phyloP scores from a whole-genome alignment of 2,888 invertebrate species.

The Drosophila niveifrons region DNA sequence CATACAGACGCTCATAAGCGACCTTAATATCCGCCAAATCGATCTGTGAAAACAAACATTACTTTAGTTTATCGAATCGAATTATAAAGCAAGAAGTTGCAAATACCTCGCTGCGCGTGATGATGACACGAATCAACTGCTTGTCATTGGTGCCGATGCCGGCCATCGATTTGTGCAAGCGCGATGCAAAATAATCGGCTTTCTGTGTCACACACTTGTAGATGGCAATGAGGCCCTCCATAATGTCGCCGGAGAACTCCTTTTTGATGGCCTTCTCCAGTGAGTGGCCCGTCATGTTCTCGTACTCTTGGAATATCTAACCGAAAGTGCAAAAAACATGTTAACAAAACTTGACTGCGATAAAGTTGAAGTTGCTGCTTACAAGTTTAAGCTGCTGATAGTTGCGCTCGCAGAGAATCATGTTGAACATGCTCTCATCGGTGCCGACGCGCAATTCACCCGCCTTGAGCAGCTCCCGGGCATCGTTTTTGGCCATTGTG shows the following conservation, averaged over 20 bases:
- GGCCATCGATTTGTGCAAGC: conserved; percentile 94
- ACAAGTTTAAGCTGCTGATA: conserved; percentile 87
- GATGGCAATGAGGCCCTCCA: conserved; percentile 92
- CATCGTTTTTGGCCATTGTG: conserved; percentile 91
- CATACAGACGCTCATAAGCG: conserved; percentile 91
- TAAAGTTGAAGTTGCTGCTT: conserved; percentile 22
- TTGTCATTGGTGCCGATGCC: conserved; percentile 95
- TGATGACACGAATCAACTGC: conserved; percentile 93
- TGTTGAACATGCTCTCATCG: conserved; percentile 94
- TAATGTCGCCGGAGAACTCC: conserved; percentile 93
- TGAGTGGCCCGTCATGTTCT: conserved; percentile 91
- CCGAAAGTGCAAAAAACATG: too few species aligned
- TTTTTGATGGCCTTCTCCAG: conserved; percentile 92
- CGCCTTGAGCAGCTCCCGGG: conserved; percentile 91
- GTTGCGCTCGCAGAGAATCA: conserved; percentile 92
- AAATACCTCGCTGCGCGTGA: conserved; percentile 90
- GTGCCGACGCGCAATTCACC: conserved; percentile 91
- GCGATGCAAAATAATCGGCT: conserved; percentile 93
- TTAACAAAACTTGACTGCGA: neutral
- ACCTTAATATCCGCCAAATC: conserved; percentile 94
- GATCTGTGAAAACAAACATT: conserved; percentile 84
- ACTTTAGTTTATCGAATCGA: neutral
- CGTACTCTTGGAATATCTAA: conserved; percentile 85
- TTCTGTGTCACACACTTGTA: conserved; percentile 92
- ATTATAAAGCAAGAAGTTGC: neutral